phyloP scores from a whole-genome alignment of 2,888 invertebrate species.

The Drosophila fungiperda region DNA sequence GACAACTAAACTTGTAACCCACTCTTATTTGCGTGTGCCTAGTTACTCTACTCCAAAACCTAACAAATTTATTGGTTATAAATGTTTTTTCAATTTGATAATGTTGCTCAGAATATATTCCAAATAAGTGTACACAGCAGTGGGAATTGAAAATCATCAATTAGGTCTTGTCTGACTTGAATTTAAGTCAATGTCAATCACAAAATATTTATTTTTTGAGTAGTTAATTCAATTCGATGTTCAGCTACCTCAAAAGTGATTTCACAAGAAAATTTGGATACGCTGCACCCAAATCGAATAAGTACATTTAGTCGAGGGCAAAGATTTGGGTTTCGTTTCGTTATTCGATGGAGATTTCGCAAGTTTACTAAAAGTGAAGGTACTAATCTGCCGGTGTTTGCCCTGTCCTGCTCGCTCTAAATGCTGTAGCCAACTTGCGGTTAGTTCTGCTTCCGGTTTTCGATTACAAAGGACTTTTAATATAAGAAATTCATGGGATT shows the following conservation, averaged over 20 bases:
- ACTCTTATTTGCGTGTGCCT: slow-evolving; percentile 39
- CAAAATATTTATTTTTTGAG: slow-evolving; percentile 8
- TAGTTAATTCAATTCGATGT: slow-evolving; percentile 11
- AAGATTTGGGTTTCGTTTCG: slow-evolving; percentile 40
- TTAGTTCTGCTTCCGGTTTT: slow-evolving; percentile 71
- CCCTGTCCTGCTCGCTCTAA: slow-evolving; percentile 43
- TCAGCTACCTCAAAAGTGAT: slow-evolving; percentile 24
- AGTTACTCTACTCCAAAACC: background rate
- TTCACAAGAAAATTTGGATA: slow-evolving; percentile 60
- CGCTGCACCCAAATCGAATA: slow-evolving; percentile 22
- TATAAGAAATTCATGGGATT: slow-evolving; percentile 77
- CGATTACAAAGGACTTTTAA: slow-evolving; percentile 72
- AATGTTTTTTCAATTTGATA: background rate
- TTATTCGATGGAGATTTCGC: slow-evolving; percentile 32
- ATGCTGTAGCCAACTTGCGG: slow-evolving; percentile 60
- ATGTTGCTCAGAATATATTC: background rate
- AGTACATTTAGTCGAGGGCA: background rate
- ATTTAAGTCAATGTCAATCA: slow-evolving; percentile 3
- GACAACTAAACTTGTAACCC: slow-evolving; percentile 19
- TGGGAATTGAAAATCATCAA: background rate
- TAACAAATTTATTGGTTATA: background rate
- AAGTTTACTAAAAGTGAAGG: slow-evolving; percentile 63
- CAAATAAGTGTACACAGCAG: background rate
- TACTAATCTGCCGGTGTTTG: slow-evolving; percentile 67
- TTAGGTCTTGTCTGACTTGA: background rate